phyloP scores from a whole-genome alignment of 2,888 invertebrate species.

The Trichopoda pennipes region DNA sequence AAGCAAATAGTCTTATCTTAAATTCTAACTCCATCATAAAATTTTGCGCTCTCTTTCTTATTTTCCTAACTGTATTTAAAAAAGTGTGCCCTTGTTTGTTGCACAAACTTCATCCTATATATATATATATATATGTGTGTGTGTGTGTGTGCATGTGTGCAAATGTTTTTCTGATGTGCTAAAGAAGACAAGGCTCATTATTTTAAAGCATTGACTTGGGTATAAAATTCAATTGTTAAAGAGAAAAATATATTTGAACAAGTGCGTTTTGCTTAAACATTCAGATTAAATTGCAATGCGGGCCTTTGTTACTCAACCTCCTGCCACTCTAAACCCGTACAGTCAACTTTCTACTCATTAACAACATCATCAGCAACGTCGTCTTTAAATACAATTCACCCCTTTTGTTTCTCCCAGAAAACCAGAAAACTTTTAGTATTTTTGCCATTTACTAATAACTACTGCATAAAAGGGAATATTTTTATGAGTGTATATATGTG shows the following conservation, averaged over 20 bases:
- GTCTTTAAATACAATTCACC: slow-evolving; percentile 47
- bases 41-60: not conserved
- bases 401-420: slow-evolving; percentile 22
- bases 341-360: slow-evolving; percentile 54
- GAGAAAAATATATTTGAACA: slow-evolving; percentile 70
- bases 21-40: no score
- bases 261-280: slow-evolving; percentile 71
- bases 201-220: slow-evolving; percentile 78
- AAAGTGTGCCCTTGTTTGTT: slow-evolving; percentile 33
- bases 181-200: slow-evolving; percentile 72
- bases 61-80: not conserved
- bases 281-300: slow-evolving; percentile 71
- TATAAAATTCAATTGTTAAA: slow-evolving; percentile 63
- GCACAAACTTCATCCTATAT: slow-evolving; percentile 24
- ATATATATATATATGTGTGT: not conserved
- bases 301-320: slow-evolving; percentile 38
- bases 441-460: slow-evolving; percentile 65
- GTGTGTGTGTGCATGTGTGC: not conserved
- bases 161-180: slow-evolving; percentile 11
- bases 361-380: slow-evolving; percentile 24
- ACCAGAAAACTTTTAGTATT: slow-evolving; percentile 33
- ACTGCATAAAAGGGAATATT: slow-evolving; percentile 51
- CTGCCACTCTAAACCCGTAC: slow-evolving; percentile 16
- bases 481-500: not conserved
- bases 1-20: no score